A percentile compares a stretch with the other conserved stretches of the same genome.
phyloP scores from a whole-genome alignment of 30 jellyfish, hydroid and myxozoan species.

The Nemopilema nomurai region DNA sequence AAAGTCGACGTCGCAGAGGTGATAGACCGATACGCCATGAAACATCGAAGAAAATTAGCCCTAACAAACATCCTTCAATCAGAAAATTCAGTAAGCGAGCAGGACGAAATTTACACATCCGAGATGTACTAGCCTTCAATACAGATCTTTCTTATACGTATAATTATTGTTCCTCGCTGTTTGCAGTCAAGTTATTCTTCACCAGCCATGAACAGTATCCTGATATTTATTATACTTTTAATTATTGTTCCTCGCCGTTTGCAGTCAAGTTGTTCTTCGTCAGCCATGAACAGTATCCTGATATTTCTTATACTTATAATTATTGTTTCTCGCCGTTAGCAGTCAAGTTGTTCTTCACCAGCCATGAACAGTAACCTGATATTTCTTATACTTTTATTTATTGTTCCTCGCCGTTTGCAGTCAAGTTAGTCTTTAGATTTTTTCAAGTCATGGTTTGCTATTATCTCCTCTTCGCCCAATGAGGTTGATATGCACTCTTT shows the following conservation, averaged over 20 bases:
- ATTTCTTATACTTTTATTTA: not conserved
- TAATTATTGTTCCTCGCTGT: not conserved
- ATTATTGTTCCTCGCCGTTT: not conserved
- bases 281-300: not conserved
- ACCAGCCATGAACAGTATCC: not conserved
- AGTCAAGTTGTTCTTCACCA: not conserved
- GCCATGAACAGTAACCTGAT: not conserved
- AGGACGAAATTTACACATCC: not conserved
- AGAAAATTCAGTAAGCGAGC: not conserved
- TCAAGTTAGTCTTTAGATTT: not conserved
- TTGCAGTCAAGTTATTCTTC: not conserved
- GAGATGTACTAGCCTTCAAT: conserved; percentile 5
- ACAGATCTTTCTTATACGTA: not conserved
- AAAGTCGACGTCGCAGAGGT: conserved; percentile 1
- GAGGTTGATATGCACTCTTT: not conserved
- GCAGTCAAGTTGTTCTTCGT: not conserved
- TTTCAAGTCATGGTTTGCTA: not conserved
- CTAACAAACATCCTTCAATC: conserved; percentile 1
- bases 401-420: not conserved
- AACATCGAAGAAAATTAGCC: conserved; percentile 3
- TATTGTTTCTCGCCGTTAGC: not conserved
- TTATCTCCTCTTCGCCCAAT: not conserved
- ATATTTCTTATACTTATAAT: not conserved
- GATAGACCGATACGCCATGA: conserved; percentile 8
- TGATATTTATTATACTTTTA: not conserved